These are phyloP conservation scores for Rhagoletis zephyria DNA, from an alignment of 1,140 invertebrate genomes.

Conservation along the genomic window DNA sequence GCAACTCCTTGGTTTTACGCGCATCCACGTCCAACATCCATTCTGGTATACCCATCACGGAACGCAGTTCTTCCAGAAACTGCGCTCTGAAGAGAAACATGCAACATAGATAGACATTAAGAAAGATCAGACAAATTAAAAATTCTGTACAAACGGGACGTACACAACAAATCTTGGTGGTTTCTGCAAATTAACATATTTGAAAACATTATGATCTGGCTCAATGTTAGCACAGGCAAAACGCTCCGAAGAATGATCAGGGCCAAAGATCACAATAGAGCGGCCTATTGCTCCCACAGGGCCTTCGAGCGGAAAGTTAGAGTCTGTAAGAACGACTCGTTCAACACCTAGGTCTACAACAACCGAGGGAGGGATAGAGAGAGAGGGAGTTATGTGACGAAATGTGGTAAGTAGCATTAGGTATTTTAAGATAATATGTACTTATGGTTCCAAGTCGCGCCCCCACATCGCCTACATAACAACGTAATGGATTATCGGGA, in stretches of 20 bases:
- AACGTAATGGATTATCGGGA: constrained; percentile 87
- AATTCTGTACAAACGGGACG: constrained; percentile 68
- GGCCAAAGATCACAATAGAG: constrained; percentile 88
- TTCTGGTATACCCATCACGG: constrained; percentile 88
- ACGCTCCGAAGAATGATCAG: constrained; percentile 80
- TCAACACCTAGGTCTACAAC: constrained; percentile 81
- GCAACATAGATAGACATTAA: not conserved
- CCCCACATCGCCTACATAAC: constrained; percentile 93
- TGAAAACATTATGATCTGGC: constrained; percentile 91
- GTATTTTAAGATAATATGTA: constrained; percentile 58
- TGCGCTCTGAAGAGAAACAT: constrained; percentile 78
- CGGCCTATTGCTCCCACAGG: constrained; percentile 84
- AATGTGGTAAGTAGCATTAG: too few species aligned
- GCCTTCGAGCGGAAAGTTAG: constrained; percentile 89
- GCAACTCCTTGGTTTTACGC: constrained; percentile 83
- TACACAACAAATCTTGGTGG: constrained; percentile 90
- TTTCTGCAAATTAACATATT: constrained; percentile 89
- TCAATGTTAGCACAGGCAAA: constrained; percentile 93
- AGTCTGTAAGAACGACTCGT: constrained; percentile 86
- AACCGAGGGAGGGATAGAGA: not conserved
- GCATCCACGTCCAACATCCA: constrained; percentile 92
- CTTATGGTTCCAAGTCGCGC: constrained; percentile 86
- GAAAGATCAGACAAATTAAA: not conserved
- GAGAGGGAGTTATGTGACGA: not conserved
- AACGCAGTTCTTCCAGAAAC: constrained; percentile 87